These are phyloP conservation scores for Prinia subflava DNA, from an alignment of 2,113 vertebrate genomes.

Conservation along the genomic window DNA sequence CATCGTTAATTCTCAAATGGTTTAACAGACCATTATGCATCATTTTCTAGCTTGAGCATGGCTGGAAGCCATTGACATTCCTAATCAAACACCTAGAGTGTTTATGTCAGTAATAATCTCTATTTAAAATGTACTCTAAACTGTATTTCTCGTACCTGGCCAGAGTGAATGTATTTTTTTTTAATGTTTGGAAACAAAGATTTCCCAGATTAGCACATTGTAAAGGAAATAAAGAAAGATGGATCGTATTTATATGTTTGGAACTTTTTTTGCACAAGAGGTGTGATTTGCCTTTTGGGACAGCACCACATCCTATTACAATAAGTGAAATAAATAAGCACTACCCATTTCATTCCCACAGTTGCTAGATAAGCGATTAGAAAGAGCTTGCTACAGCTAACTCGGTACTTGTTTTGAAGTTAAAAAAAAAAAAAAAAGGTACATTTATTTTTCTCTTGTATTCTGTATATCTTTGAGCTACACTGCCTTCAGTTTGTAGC, in stretches of 20 bases:
- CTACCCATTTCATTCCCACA: background rate
- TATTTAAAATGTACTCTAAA: slow-evolving; percentile 22
- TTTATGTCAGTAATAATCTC: slow-evolving; percentile 40
- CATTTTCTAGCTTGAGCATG: background rate
- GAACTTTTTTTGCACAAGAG: background rate
- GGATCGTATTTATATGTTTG: background rate
- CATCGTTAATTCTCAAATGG: slow-evolving; percentile 14
- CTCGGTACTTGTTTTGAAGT: background rate
- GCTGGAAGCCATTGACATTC: slow-evolving; percentile 47
- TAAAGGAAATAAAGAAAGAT: background rate
- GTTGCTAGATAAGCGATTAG: background rate
- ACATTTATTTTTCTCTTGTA: background rate
- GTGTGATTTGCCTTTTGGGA: background rate
- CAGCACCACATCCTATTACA: background rate
- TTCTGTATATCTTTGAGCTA: background rate
- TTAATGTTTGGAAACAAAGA: background rate
- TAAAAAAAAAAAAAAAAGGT: background rate
- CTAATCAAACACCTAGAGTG: slow-evolving; percentile 40
- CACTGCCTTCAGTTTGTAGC: background rate
- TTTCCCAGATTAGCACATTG: background rate
- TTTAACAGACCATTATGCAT: slow-evolving; percentile 31
- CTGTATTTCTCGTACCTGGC: background rate
- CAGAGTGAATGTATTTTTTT: background rate
- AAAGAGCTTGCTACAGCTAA: background rate
- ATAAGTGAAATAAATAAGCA: background rate